Evolutionary conservation across 2,888 invertebrate genomes (phyloP), one percentile per base, ranked within the genome.

Genomic region (Fissipunctia ypsillon): DNA sequence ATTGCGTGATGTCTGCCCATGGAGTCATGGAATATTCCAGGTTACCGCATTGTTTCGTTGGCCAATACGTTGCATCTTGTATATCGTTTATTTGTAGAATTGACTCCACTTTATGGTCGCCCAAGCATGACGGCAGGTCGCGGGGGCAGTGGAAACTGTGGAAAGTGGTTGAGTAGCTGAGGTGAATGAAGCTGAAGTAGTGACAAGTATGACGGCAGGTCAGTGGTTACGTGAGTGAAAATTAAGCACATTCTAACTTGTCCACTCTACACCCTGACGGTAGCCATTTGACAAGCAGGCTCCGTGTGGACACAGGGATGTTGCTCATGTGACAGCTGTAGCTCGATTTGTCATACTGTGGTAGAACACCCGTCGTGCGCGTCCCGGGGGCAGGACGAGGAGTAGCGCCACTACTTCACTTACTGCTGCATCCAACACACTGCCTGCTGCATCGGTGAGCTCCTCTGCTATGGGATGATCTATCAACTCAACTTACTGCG

Each of bases 21-120:
- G 25, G 48, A 19, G 28, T 73, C 35, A 41, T 75, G 74, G 82
- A 83, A 69, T 38, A 67, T 77, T 80, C 77, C 71, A 56, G 48
- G 45, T 68, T 63, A 57, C 54, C 14, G 71, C 64, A 76, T 79
- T 84, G 69, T 76, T 69, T 22, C 22, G 60, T 31, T 41, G 56
- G 48, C 57, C 52, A 80, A 66, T 65, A 60, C 57, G 63, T 28
- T 22, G 63, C 76, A 54, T 69, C 52, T 76, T 52, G 50, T 19
- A 60, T 50, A 19, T 78, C 54, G 61, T 56, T 64, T 80, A 73
- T 68, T 57, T 71, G 45, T 63, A 35, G 31, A 54, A 57, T 43
- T 67, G 57, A 59, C 14, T 65, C 14, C 48, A 54, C 28, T 64
- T 56, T 56, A 38, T 59, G 43, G 22, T 67, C 31, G 38, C 22